Conservation (phyloP, 2,888 invertebrate genomes). For the Aporophyla lueneburgensis region DNA sequence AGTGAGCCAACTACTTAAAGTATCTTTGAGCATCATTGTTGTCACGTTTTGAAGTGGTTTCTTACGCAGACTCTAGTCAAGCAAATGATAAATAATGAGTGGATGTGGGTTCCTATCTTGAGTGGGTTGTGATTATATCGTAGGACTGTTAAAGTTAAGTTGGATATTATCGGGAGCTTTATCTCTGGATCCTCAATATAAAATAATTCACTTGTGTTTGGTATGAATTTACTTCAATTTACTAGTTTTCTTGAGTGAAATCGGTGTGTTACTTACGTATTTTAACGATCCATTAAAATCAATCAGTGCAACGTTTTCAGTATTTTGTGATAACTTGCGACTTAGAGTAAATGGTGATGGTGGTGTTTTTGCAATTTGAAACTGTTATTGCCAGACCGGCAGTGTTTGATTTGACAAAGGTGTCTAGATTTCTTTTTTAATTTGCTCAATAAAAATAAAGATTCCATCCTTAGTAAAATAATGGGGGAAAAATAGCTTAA, state of each 20-base stretch:
- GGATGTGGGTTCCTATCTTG: conserved; percentile 34
- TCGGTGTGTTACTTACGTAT: not conserved
- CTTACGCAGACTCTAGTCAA: conserved; percentile 23
- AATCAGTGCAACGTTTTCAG: conserved; percentile 15
- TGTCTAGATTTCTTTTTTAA: not conserved
- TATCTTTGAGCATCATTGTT: conserved; percentile 27
- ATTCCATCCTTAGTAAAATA: not conserved
- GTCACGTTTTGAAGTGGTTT: conserved; percentile 48
- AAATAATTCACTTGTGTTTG: conserved; percentile 5
- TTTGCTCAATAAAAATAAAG: not conserved
- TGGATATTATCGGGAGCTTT: conserved; percentile 28
- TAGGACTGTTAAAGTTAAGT: conserved; percentile 29
- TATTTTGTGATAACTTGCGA: conserved; percentile 5
- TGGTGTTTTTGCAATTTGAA: conserved; percentile 49
- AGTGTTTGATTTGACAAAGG: conserved; percentile 44
- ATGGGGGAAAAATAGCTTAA: not conserved
- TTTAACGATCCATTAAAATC: not conserved
- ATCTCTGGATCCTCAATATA: conserved; percentile 45
- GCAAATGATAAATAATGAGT: conserved; percentile 39
- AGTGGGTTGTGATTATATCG: conserved; percentile 18
- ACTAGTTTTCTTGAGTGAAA: conserved; percentile 8
- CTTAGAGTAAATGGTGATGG: conserved; percentile 38
- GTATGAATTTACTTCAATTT: conserved; percentile 7
- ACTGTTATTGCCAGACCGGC: conserved; percentile 22
- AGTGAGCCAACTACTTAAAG: conserved; percentile 38